Evolutionary conservation across 2,888 invertebrate species (phyloP), one percentile per base, ranked within the genome.

Genomic region (Andrena hattorfiana): DNA sequence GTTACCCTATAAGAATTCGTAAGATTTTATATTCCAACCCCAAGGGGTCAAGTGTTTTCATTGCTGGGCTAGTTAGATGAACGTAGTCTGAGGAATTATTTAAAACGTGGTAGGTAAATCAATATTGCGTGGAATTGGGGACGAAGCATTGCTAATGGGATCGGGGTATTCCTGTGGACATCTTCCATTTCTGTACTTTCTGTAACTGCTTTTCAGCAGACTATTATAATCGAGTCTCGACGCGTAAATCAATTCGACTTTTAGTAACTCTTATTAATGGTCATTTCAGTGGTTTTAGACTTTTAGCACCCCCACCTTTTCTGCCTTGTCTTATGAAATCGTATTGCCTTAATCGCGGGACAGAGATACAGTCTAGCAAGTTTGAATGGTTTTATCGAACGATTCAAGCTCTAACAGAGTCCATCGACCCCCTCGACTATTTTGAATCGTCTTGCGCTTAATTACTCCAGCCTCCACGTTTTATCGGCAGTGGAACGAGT

Each of bases 401-500:
- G 28, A 49, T 51, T 66, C 26, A 26, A 42, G 42, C 42, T 42
- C 4, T 4, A 42, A 42, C 3, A 42, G 42, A 42, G 42, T 42
- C 13, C 42, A 13, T 13, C 42, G 42, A 42, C 42, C 42, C 13
- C 13, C 13, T 42, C 42, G 42, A 4, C 42, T 42, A 42, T 42
- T 42, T 42, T 42, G 13, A 13, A 42, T 13, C 42, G 35, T 42
- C 3, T 35, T 51, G 23, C n/a, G 30, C 10, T 35, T 60, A 70
- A 76, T 72, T 64, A 62, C 30, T 30, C 73, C 30, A 56, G 72
- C 54, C 42, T 72, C 48, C 54, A 54, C 51, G 63, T 72, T 63
- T 77, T 63, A 77, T 73, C 63, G 42, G n/a, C 30, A 10, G 20
- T n/a, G 62, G 63, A 56, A 64, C 54, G 73, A 73, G 63, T 72